Percentiles rank a stretch among this genome's conserved stretches.
These are phyloP conservation scores for Sarotherodon lohbergeri DNA, from an alignment of 2,113 vertebrate species.

Conservation along the genomic window DNA sequence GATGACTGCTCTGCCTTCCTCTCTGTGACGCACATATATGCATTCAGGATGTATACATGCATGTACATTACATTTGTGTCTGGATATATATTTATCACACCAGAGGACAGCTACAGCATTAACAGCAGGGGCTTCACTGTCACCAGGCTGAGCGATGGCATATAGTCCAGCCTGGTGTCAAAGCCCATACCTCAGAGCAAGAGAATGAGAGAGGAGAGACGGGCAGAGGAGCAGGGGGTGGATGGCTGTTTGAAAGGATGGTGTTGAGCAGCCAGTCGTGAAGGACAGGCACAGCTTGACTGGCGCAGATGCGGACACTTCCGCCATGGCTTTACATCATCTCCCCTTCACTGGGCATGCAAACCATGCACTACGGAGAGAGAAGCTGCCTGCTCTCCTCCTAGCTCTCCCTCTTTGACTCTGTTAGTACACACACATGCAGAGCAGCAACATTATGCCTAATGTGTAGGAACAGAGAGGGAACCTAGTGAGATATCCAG, in stretches of 20 bases:
- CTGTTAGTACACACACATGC: constrained; percentile 59
- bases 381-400: constrained; percentile 52
- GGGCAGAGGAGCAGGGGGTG: constrained; percentile 36
- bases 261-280: constrained; percentile 82
- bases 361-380: constrained; percentile 36
- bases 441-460: constrained; percentile 73
- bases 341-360: constrained; percentile 80
- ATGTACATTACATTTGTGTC: constrained; percentile 24
- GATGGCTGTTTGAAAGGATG: constrained; percentile 62
- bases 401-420: constrained; percentile 52
- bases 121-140: constrained; percentile 45
- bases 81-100: constrained; percentile 52
- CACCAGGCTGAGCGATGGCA: constrained; percentile 62
- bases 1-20: neutral
- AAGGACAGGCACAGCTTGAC: constrained; percentile 81
- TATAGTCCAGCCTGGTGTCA: constrained; percentile 52
- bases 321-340: constrained; percentile 86
- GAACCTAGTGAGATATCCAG: neutral
- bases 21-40: neutral
- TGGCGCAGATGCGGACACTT: constrained; percentile 83
- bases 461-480: constrained; percentile 17
- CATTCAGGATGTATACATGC: constrained; percentile 18
- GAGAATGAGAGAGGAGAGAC: constrained; percentile 30
- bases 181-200: constrained; percentile 42
- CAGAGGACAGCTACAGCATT: constrained; percentile 14